phyloP scores from a whole-genome alignment of 2,888 invertebrate species.

The Chirona hameri region DNA sequence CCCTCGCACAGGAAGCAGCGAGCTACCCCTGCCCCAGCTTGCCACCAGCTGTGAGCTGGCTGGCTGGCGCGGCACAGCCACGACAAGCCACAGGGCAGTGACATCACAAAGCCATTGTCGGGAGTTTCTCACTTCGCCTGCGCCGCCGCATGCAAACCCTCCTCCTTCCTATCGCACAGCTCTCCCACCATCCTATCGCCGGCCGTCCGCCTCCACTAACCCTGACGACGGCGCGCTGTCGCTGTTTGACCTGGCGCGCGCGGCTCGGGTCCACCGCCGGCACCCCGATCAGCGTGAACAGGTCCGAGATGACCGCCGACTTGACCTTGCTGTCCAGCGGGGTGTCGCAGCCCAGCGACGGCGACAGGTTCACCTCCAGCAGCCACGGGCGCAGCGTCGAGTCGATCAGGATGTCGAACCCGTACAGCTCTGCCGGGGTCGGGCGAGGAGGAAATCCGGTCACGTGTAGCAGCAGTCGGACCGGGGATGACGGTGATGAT shows the following conservation, averaged over 20 bases:
- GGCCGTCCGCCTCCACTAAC: not conserved
- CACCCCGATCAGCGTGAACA: conserved; percentile 84
- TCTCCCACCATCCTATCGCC: not conserved
- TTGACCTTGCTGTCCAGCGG: conserved; percentile 90
- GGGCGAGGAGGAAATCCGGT: no score
- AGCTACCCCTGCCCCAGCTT: no score
- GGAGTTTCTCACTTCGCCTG: no score
- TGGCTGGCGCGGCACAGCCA: no score
- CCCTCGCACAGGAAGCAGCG: no score
- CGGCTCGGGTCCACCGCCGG: conserved; percentile 51
- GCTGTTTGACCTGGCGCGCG: not conserved
- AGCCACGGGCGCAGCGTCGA: conserved; percentile 91
- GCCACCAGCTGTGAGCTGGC: no score
- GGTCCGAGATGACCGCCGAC: conserved; percentile 82
- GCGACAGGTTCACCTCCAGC: conserved; percentile 89
- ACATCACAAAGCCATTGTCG: no score
- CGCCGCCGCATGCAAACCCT: no score
- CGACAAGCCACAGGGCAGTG: no score
- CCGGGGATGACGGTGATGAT: no score
- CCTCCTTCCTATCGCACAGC: not conserved
- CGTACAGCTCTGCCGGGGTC: conserved; percentile 69
- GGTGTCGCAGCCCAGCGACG: conserved; percentile 85
- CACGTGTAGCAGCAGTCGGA: no score
- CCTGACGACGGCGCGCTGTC: not conserved
- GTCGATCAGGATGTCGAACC: conserved; percentile 88